Evolutionary conservation across 23 tunicate genomes (phyloP).

Genomic region (Styela clava): DNA sequence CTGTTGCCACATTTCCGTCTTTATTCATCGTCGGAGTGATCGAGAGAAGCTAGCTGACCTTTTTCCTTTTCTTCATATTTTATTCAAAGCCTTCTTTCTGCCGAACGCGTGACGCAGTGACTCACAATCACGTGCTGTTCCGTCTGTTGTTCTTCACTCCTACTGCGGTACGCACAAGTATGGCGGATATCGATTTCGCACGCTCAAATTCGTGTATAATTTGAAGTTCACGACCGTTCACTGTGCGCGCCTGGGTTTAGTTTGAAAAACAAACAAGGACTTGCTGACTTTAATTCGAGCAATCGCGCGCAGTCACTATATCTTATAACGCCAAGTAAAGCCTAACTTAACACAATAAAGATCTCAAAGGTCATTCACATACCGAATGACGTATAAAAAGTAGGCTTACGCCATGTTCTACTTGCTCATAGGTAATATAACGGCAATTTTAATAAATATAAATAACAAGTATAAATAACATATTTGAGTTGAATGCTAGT

Average conservation of each 20-base stretch:
- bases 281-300: no score
- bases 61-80: conserved; percentile 27
- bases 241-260: neutral
- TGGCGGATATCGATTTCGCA: neutral
- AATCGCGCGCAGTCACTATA: no score
- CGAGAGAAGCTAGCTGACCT: conserved; percentile 9
- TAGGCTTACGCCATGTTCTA: no score
- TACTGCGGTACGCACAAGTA: neutral
- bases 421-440: no score
- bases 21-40: conserved; percentile 12
- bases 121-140: conserved; percentile 18
- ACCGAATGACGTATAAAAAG: no score
- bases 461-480: no score
- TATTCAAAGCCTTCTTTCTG: conserved; percentile 26
- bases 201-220: neutral
- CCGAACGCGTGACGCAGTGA: conserved; percentile 22
- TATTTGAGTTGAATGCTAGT: no score
- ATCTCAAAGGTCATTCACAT: no score
- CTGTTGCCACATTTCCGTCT: conserved; percentile 34
- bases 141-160: conserved; percentile 21
- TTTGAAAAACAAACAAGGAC: no score
- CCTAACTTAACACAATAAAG: no score
- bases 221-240: neutral
- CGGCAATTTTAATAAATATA: no score
- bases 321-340: no score